These are phyloP conservation scores for Trissolcus japonicus DNA, from an alignment of 2,888 invertebrate species.

Conservation along the genomic window DNA sequence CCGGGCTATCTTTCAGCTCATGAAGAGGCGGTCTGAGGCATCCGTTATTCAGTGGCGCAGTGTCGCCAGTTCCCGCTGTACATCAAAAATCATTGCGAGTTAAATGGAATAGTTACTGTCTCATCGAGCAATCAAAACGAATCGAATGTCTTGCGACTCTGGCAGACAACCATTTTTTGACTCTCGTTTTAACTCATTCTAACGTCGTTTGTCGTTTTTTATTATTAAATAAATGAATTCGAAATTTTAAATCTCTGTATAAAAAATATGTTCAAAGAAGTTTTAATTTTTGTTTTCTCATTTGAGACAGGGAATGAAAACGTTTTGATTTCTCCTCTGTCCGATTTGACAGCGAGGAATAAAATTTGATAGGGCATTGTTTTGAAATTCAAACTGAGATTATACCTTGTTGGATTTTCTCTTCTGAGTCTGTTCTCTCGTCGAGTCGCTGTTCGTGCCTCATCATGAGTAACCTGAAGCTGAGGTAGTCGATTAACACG, in stretches of 20 bases:
- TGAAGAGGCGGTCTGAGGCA: constrained; percentile 78
- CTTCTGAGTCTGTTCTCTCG: constrained; percentile 86
- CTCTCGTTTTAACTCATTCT: no score
- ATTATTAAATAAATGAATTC: no score
- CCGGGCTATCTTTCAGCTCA: constrained; percentile 83
- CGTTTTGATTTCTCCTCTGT: constrained; percentile 14
- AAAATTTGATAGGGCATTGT: constrained; percentile 35
- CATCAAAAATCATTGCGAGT: constrained; percentile 35
- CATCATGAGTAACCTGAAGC: constrained; percentile 96
- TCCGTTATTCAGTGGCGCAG: constrained; percentile 72
- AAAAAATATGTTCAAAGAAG: no score
- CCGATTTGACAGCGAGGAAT: constrained; percentile 11
- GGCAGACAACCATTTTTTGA: no score
- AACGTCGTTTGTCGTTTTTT: no score
- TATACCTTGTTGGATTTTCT: constrained; percentile 80
- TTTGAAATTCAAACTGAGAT: constrained; percentile 42
- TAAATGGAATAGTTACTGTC: constrained; percentile 28
- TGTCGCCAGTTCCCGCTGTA: constrained; percentile 67
- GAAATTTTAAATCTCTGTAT: no score
- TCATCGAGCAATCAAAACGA: constrained; percentile 27
- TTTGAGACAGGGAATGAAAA: no score
- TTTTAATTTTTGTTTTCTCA: no score
- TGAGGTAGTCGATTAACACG: constrained; percentile 97
- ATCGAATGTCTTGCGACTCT: constrained; percentile 14
- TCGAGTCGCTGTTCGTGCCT: constrained; percentile 90